A percentile compares a stretch with the other conserved stretches of the same genome.
phyloP scores from a whole-genome alignment of 2,888 invertebrate genomes.

The Neocrepidodera transversa region DNA sequence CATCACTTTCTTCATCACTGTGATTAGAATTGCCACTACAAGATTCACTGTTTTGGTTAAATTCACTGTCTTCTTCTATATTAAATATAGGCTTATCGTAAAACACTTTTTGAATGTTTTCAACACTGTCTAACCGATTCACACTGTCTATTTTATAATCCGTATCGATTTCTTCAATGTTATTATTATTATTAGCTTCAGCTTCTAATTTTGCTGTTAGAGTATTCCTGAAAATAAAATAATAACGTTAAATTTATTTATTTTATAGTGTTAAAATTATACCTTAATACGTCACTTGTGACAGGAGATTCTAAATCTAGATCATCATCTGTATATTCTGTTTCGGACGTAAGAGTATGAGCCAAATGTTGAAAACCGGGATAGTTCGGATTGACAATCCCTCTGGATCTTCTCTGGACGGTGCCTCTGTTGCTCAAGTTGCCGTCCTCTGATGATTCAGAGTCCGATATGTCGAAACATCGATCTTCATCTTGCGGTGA shows the following conservation, averaged over 20 bases:
- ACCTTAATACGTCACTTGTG: conserved; percentile 56
- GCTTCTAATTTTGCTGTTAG: conserved; percentile 56
- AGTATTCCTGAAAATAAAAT: conserved; percentile 37
- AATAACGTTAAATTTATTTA: background rate
- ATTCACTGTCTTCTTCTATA: conserved; percentile 51
- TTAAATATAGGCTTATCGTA: conserved; percentile 67
- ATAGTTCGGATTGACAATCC: conserved; percentile 85
- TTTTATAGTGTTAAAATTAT: background rate
- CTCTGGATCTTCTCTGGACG: conserved; percentile 51
- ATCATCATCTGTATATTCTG: conserved; percentile 61
- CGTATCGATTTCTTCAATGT: conserved; percentile 55
- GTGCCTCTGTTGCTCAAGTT: conserved; percentile 59
- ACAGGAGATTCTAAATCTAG: conserved; percentile 57
- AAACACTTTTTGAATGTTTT: conserved; percentile 64
- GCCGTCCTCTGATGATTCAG: conserved; percentile 58
- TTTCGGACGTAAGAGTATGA: conserved; percentile 66
- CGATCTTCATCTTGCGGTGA: conserved; percentile 64
- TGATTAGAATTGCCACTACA: conserved; percentile 49
- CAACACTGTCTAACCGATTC: conserved; percentile 62
- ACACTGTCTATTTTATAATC: conserved; percentile 61
- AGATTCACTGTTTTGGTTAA: conserved; percentile 38
- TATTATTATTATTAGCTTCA: conserved; percentile 50
- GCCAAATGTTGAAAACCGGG: conserved; percentile 85
- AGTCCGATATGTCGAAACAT: conserved; percentile 66
- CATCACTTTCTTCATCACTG: conserved; percentile 53